Conservation (phyloP, 2,888 invertebrate genomes). For the Biston stratarius region DNA sequence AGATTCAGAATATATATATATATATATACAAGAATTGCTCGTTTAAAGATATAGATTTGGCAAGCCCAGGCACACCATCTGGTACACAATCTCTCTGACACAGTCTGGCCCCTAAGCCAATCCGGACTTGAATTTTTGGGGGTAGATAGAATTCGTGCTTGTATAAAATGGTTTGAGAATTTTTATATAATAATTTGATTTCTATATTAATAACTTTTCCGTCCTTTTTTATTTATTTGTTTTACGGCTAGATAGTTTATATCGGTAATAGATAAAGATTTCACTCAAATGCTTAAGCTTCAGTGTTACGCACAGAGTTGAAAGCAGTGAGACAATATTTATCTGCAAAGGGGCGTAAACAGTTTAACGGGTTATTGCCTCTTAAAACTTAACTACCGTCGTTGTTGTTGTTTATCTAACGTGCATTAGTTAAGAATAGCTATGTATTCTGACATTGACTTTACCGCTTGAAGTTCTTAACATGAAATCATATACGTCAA, state of each 20-base stretch:
- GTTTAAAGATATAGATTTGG: too few species aligned
- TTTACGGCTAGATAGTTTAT: background rate
- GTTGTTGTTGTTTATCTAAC: slow-evolving; percentile 34
- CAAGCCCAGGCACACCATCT: too few species aligned
- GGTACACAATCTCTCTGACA: too few species aligned
- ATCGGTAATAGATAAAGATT: background rate
- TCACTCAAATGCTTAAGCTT: background rate
- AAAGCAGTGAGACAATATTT: slow-evolving; percentile 17
- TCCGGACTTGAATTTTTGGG: too few species aligned
- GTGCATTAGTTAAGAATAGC: background rate
- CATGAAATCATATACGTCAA: background rate
- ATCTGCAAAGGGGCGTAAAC: slow-evolving; percentile 32
- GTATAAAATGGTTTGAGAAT: background rate
- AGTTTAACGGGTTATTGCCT: slow-evolving; percentile 34
- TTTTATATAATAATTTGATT: background rate
- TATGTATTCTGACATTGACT: background rate
- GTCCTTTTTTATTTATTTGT: background rate
- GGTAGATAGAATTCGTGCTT: too few species aligned
- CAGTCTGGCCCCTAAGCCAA: too few species aligned
- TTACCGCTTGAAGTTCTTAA: background rate
- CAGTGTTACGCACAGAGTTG: slow-evolving; percentile 6
- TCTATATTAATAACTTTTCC: too few species aligned
- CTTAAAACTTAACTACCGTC: slow-evolving; percentile 32
- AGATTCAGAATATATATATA: too few species aligned
- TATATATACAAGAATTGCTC: too few species aligned